Evolutionary conservation across 2,113 vertebrate species (phyloP), one percentile per base, ranked within the genome.

Genomic region (Cavia aperea): DNA sequence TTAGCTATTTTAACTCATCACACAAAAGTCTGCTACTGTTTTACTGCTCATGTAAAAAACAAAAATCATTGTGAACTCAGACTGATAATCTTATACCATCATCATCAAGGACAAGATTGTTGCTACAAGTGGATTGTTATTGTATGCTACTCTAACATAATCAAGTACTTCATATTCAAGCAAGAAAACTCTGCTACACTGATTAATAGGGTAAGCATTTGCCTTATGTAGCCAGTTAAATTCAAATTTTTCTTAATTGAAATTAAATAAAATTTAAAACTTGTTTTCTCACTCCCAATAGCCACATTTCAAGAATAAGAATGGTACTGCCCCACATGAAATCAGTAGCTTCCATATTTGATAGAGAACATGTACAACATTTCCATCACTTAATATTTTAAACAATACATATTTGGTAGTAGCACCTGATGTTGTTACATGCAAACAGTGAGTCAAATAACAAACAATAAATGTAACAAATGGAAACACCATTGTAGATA

Each of bases 191-290:
- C 36, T 81, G 36, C 24, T 70, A 3, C 23, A 36, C 15, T 75
- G 31, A 70, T 78, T 43, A 93, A 62, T 29, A 85, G 77, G 26
- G 16, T 66, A 83, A 54, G 26, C 75, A 58, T 92, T 75, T 92
- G 51, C 58, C 29, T 43, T 81, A 49, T 77, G 21, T 62, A 16
- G 31, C 82, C 66, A 82, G 31, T 79, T 83, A 93, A 39, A 90
- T 63, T 43, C 73, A 43, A 91, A 75, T 66, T 58, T 58, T 39
- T 90, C 68, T 51, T 83, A 91, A 92, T 58, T 83, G 83, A 92
- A 86, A 94, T 73, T 23, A 91, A 82, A 18, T 54, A 36, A 63
- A 90, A 36, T 60, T 54, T 36, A 88, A 73, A 68, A 81, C 43
- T 66, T n/a, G 78, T 12, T 63, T n/a, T 9, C 16, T 90, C 21